A percentile compares a stretch with the other conserved stretches of the same genome.
Evolutionary conservation across 2,797 vertebrate genomes (phyloP).

Genomic region (Peromyscus attwateri): DNA sequence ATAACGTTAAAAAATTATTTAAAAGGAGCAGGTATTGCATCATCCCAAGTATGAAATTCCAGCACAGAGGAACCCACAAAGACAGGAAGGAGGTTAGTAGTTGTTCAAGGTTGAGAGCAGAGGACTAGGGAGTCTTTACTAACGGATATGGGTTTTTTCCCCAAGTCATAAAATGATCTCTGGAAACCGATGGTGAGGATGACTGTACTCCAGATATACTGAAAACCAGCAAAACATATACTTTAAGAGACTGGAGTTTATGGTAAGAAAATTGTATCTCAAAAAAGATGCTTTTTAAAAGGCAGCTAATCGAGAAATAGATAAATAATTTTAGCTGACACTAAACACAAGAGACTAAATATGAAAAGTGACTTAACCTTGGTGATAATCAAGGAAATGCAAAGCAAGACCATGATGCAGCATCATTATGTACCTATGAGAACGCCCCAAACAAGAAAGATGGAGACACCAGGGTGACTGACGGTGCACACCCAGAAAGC

Average conservation of each 20-base stretch:
- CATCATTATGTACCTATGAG: background rate
- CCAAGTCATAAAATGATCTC: background rate
- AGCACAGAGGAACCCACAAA: conserved; percentile 24
- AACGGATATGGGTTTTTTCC: background rate
- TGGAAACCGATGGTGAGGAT: conserved; percentile 6
- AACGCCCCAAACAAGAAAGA: conserved; percentile 14
- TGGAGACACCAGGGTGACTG: background rate
- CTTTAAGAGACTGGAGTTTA: background rate
- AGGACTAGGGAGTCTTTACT: background rate
- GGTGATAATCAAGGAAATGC: background rate
- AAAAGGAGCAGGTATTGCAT: conserved; percentile 7
- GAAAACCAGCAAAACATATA: background rate
- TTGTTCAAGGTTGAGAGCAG: background rate
- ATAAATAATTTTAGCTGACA: conserved; percentile 17
- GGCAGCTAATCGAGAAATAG: background rate
- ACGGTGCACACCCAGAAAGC: background rate
- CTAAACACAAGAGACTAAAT: conserved; percentile 24
- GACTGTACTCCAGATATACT: background rate
- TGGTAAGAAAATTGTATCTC: background rate
- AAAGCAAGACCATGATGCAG: conserved; percentile 22
- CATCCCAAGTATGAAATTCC: background rate
- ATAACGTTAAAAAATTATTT: too few relatives aligned
- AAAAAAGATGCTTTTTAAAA: conserved; percentile 42
- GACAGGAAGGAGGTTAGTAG: background rate
- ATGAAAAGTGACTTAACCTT: conserved; percentile 7